Base-by-base conservation (phyloP, 1,140 invertebrate genomes). In the Hesperophylax magnus region DNA sequence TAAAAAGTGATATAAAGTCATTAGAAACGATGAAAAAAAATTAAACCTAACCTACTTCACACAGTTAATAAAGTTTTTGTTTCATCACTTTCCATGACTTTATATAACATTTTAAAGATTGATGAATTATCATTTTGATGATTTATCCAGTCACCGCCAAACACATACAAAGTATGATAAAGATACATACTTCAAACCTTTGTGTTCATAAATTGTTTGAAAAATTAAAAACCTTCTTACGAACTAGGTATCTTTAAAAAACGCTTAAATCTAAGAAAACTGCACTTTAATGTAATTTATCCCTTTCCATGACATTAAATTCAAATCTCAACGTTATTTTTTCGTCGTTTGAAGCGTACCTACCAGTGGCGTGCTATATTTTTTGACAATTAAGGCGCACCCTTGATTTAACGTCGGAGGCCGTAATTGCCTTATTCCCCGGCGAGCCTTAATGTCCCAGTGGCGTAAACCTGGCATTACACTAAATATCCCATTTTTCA, bases 401-500 rank as follows among this genome's bases (percentile, higher is more conserved):
- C 34, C 69, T 71, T 78, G 76, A 78, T 78, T 78, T 78, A 78
- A 78, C 65, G 76, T 65, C 76, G 65, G 60, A 75, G 22, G 54
- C 76, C 61, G 27, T 78, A 78, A 78, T 78, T 78, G 76, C 61
- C 76, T 65, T 65, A 78, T 78, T 78, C 71, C 39, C 71, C 71
- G 71, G 31, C 54, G 63, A 47, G 75, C 52, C 80, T 81, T 83
- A 83, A 83, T 83, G 82, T 80, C 60, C 61, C 65, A 77, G 31
- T 22, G 22, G 65, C 77, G 65, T 58, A 56, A 65, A 79, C 79
- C 53, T 76, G 47, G 39, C 79, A 81, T 83, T 83, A 80, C 74
- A 81, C 80, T 81, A 81, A 84, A 84, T 81, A 80, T 81, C 78
- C 80, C 80, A 84, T 84, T 84, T 80, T 81, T 84, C 80, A 84